Evolutionary conservation across 2,797 vertebrate species (phyloP), one percentile per base, ranked within the genome.

Genomic region (Crenuchus spilurus): DNA sequence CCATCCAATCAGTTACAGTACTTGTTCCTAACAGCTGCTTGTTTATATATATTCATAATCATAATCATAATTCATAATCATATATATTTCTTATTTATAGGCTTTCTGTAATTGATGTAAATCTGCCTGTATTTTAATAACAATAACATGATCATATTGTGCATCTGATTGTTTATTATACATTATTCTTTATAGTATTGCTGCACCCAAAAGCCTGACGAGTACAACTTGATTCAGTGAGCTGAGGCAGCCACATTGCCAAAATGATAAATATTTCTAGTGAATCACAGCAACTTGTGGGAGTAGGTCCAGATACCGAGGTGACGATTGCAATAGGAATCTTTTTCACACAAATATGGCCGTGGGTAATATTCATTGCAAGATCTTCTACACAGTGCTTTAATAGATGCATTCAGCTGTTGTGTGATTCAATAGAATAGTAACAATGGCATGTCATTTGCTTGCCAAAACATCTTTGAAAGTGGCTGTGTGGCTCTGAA

Each of bases 231-330:
- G 37, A 62, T 42, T 41, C 60, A 41, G 35, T 37, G 18, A 6
- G n/a, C 42, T 35, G 11, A 28, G 14, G 28, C 16, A 11, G 28
- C 70, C 9, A 11, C 18, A 11, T 39, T 16, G 5, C 1, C 48
- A 31, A 44, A 55, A 64, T 24, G 13, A 55, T 55, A 58, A 64
- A 42, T 61, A 33, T 62, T 62, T 62, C 22, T 62, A 24, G 42
- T 35, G 31, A 65, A 57, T 46, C 71, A 66, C 9, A 26, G 28
- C 22, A 54, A 66, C 61, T 57, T 7, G 16, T 73, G 61, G 61
- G 71, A 73, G 28, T 14, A n/a, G 71, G 49, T 73, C 49, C 61
- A 73, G 51, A 55, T 46, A 20, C 14, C 18, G 30, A 73, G 48
- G 61, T 33, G 61, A 64, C 31, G 48, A 44, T 39, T 44, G 61